These are phyloP conservation scores for Catostylus mosaicus DNA, from an alignment of 30 jellyfish, hydroid and myxozoan species.

Conservation along the genomic window DNA sequence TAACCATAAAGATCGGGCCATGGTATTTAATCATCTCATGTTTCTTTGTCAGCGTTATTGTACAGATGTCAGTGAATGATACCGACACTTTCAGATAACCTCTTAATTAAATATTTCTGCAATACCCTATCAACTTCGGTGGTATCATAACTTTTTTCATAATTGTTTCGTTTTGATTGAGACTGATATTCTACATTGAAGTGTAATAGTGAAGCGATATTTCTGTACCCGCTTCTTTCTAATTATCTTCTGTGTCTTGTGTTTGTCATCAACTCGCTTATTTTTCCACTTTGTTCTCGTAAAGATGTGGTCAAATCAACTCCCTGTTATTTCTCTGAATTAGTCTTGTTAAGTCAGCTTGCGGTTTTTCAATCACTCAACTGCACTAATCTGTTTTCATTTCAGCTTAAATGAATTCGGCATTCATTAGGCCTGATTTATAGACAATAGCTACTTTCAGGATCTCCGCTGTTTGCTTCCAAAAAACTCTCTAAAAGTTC, in stretches of 20 bases:
- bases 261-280: neutral
- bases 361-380: conserved; percentile 3
- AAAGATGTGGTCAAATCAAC: conserved; percentile 6
- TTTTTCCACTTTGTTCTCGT: neutral
- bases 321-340: conserved; percentile 1
- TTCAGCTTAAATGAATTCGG: neutral
- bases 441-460: neutral
- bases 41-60: neutral
- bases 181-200: neutral
- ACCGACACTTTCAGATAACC: neutral
- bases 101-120: neutral
- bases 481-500: neutral
- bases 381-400: conserved; percentile 34
- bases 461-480: conserved; percentile 16
- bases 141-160: too few species aligned
- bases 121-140: neutral
- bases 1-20: neutral
- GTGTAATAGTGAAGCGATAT: neutral
- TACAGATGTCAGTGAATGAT: neutral
- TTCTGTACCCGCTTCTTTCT: neutral
- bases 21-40: neutral
- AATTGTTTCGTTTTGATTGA: too few species aligned
- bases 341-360: conserved; percentile 21
- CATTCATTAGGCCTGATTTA: neutral
- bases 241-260: neutral